phyloP scores from a whole-genome alignment of 2,797 vertebrate genomes.

The Pangasius djambal region DNA sequence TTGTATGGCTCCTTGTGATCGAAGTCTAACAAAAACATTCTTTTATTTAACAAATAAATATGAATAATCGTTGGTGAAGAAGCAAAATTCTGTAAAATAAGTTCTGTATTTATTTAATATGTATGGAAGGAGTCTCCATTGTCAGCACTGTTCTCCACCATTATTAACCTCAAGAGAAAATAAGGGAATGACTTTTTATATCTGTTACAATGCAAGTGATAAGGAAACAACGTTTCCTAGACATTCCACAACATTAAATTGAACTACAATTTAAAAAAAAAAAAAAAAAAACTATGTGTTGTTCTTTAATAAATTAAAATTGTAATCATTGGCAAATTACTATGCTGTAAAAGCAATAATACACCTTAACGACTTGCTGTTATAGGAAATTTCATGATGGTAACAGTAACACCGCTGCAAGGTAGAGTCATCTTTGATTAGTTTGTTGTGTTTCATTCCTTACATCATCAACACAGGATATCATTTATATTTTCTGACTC shows the following conservation, averaged over 20 bases:
- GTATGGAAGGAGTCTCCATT: neutral
- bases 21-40: neutral
- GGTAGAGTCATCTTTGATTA: neutral
- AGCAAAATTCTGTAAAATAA: neutral
- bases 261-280: neutral
- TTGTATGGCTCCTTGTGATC: neutral
- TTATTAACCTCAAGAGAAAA: neutral
- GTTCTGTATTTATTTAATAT: neutral
- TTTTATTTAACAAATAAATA: neutral
- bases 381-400: neutral
- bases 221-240: neutral
- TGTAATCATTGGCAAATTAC: neutral
- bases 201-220: neutral
- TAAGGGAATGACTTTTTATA: neutral
- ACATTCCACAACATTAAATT: too few species aligned
- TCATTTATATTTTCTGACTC: constrained; percentile 50
- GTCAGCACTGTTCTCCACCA: neutral
- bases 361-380: neutral
- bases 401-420: neutral
- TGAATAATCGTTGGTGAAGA: neutral
- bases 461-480: constrained; percentile 25
- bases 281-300: neutral
- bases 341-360: neutral
- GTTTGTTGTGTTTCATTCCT: neutral
- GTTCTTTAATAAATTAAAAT: neutral